A percentile compares a stretch with the other conserved stretches of the same genome.
Conservation (phyloP, 2,888 invertebrate species). For the Platycheirus albimanus region DNA sequence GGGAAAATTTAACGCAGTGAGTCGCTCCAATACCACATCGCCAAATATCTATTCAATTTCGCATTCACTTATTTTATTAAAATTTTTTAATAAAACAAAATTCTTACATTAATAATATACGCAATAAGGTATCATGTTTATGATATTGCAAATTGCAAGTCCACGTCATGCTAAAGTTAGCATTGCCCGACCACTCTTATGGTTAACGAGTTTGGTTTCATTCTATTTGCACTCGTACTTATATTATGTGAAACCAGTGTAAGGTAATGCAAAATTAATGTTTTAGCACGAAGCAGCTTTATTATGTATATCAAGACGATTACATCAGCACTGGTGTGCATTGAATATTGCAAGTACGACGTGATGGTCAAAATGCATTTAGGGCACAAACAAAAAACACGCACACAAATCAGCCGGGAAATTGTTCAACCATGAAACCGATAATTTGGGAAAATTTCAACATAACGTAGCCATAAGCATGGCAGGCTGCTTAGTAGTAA, state of each 20-base stretch:
- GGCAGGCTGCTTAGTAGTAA: not conserved
- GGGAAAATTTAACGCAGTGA: not conserved
- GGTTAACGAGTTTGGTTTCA: not conserved
- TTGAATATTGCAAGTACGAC: slow-evolving; percentile 18
- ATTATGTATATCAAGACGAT: slow-evolving; percentile 1
- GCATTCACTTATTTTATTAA: no score
- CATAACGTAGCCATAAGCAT: not conserved
- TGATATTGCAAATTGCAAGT: not conserved
- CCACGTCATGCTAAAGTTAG: slow-evolving; percentile 12
- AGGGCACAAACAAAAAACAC: slow-evolving; percentile 9
- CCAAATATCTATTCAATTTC: no score
- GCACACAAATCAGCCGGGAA: slow-evolving; percentile 35
- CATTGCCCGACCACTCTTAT: not conserved
- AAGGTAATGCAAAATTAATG: slow-evolving; percentile 2
- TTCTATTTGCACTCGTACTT: slow-evolving; percentile 1
- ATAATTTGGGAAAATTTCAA: slow-evolving; percentile 50
- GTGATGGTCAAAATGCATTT: slow-evolving; percentile 22
- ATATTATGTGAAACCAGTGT: slow-evolving; percentile 21
- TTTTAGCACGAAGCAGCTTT: slow-evolving; percentile 14
- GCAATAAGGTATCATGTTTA: not conserved
- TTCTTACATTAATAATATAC: not conserved
- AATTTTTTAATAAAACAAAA: not conserved
- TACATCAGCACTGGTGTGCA: slow-evolving; percentile 10
- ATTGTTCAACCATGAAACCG: slow-evolving; percentile 51
- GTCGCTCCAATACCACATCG: not conserved